phyloP scores from a whole-genome alignment of 92 coral and sea anemone species.

The Porites divaricata region DNA sequence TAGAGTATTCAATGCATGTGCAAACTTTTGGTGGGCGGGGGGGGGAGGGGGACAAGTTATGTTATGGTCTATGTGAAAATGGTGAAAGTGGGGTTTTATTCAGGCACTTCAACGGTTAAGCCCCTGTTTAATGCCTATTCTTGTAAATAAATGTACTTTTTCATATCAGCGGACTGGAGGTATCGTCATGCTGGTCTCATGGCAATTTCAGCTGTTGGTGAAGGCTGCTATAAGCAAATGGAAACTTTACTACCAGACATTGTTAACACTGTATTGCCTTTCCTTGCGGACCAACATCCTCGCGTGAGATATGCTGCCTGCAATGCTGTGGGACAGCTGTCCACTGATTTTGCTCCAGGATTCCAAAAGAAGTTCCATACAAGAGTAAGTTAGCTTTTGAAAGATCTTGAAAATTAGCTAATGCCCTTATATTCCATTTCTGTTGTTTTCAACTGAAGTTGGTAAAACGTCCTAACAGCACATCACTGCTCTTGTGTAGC shows the following conservation, averaged over 20 bases:
- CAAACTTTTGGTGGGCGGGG: too few species aligned
- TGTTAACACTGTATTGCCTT: slow-evolving; percentile 86
- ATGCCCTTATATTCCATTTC: too few species aligned
- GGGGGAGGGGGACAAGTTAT: too few species aligned
- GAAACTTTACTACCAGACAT: slow-evolving; percentile 77
- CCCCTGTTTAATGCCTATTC: not conserved
- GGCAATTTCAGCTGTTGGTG: slow-evolving; percentile 99
- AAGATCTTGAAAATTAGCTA: too few species aligned
- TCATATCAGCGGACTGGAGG: slow-evolving; percentile 89
- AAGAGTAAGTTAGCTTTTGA: slow-evolving; percentile 56
- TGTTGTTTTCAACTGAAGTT: too few species aligned
- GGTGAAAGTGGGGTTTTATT: too few species aligned
- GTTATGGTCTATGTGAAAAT: too few species aligned
- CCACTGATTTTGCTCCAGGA: slow-evolving; percentile 97
- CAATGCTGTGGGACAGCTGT: slow-evolving; percentile 97
- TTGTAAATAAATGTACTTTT: not conserved
- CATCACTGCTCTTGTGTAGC: too few species aligned
- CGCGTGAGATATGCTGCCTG: slow-evolving; percentile 98
- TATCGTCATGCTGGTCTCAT: slow-evolving; percentile 98
- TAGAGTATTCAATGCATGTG: too few species aligned
- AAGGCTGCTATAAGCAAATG: slow-evolving; percentile 98
- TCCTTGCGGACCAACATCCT: slow-evolving; percentile 88
- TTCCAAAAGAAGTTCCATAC: slow-evolving; percentile 94
- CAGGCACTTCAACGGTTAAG: not conserved
- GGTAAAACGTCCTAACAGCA: too few species aligned